Conservation (phyloP, 1,140 invertebrate genomes). For the Papilio dardanus region DNA sequence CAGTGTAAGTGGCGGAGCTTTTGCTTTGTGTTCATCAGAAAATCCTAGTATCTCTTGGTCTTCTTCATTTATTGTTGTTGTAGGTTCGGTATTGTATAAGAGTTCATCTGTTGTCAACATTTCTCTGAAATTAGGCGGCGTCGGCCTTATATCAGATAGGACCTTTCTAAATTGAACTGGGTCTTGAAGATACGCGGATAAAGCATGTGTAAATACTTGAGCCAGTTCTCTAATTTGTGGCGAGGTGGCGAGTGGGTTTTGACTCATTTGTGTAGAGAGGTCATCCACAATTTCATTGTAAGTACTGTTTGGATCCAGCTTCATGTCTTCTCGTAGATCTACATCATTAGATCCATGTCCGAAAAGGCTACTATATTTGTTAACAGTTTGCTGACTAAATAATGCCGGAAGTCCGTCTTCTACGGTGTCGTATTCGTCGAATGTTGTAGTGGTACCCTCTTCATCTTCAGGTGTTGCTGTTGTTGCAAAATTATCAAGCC, state of each 20-base stretch:
- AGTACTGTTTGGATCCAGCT: slow-evolving; percentile 72
- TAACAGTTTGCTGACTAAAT: slow-evolving; percentile 83
- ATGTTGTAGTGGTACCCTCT: slow-evolving; percentile 58
- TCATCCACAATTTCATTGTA: slow-evolving; percentile 83
- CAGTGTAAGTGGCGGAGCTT: slow-evolving; percentile 50
- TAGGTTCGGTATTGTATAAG: slow-evolving; percentile 69
- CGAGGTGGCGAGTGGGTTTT: slow-evolving; percentile 82
- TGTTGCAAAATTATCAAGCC: slow-evolving; percentile 84
- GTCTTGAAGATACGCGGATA: slow-evolving; percentile 91
- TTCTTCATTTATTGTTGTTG: slow-evolving; percentile 84
- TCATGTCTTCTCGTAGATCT: slow-evolving; percentile 67
- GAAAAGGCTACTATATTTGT: slow-evolving; percentile 84
- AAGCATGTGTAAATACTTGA: slow-evolving; percentile 91
- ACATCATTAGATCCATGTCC: slow-evolving; percentile 70
- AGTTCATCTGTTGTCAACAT: slow-evolving; percentile 70
- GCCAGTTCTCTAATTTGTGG: slow-evolving; percentile 89
- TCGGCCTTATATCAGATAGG: slow-evolving; percentile 89
- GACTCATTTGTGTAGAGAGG: slow-evolving; percentile 84
- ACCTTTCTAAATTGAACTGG: slow-evolving; percentile 90
- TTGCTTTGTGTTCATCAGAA: slow-evolving; percentile 84
- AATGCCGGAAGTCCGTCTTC: slow-evolving; percentile 74
- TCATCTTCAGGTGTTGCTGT: slow-evolving; percentile 72
- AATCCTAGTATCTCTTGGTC: slow-evolving; percentile 90
- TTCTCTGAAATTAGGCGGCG: slow-evolving; percentile 85
- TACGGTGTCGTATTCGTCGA: slow-evolving; percentile 64